Evolutionary conservation across 2,113 vertebrate species (phyloP).

Genomic region (Anarhynchus alexandrinus): DNA sequence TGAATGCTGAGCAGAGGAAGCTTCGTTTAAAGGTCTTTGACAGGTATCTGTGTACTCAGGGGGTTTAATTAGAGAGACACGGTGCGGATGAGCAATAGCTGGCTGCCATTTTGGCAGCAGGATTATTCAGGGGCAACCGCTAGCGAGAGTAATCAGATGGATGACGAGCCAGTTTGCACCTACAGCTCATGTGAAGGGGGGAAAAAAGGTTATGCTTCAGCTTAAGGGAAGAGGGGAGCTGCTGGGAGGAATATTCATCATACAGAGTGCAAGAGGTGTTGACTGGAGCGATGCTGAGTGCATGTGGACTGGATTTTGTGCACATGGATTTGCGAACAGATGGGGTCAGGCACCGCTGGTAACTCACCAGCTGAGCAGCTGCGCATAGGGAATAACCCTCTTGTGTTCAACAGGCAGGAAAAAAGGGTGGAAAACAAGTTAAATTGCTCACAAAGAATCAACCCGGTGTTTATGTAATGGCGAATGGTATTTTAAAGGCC

Average conservation of each 20-base stretch:
- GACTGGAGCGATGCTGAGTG: not conserved
- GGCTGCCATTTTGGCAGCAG: not conserved
- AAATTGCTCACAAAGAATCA: not conserved
- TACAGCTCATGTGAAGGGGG: not conserved
- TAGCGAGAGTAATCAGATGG: not conserved
- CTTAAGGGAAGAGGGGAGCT: not conserved
- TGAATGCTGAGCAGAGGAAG: not conserved
- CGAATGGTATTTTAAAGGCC: not conserved
- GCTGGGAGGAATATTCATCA: not conserved
- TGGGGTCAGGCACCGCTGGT: not conserved
- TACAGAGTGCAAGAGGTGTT: not conserved
- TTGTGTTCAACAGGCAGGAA: not conserved
- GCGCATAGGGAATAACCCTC: fast-evolving
- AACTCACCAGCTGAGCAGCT: not conserved
- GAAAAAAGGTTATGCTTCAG: not conserved
- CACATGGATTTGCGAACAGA: not conserved
- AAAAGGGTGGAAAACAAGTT: not conserved
- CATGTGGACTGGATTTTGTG: not conserved
- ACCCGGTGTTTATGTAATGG: not conserved
- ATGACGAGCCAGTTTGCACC: not conserved
- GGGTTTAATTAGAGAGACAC: not conserved
- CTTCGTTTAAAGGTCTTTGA: not conserved
- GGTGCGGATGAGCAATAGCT: not conserved
- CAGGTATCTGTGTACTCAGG: not conserved
- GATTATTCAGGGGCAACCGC: not conserved